These are phyloP conservation scores for Channa maculata DNA, from an alignment of 2,113 vertebrate species.

Conservation along the genomic window DNA sequence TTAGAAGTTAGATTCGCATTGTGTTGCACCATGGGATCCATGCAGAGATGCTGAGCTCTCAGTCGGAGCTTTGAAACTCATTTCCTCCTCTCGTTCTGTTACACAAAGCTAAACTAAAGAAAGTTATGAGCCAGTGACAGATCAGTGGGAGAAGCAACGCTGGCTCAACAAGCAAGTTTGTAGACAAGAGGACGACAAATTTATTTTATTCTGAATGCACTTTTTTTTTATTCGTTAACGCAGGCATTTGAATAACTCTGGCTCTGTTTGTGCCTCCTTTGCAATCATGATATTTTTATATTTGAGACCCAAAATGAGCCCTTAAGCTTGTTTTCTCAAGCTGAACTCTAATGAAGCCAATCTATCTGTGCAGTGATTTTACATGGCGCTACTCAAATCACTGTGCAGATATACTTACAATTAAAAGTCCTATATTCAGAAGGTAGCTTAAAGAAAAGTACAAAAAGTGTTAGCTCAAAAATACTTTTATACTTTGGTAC, in stretches of 20 bases:
- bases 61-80: slow-evolving; percentile 53
- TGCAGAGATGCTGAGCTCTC: slow-evolving; percentile 53
- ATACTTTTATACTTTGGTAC: too few species aligned
- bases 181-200: slow-evolving; percentile 2
- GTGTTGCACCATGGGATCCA: slow-evolving; percentile 73
- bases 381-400: too few species aligned
- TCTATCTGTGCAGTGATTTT: too few species aligned
- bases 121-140: slow-evolving; percentile 70
- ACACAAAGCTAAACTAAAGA: slow-evolving; percentile 67
- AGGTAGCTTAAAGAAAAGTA: too few species aligned
- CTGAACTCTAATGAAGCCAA: too few species aligned
- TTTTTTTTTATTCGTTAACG: neutral
- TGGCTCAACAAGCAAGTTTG: neutral
- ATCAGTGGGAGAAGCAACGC: slow-evolving; percentile 44
- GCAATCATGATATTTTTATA: neutral
- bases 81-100: slow-evolving; percentile 74
- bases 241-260: neutral
- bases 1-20: slow-evolving; percentile 78
- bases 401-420: too few species aligned
- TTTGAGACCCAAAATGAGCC: neutral
- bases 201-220: neutral
- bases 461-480: too few species aligned
- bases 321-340: too few species aligned
- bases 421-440: too few species aligned
- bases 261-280: neutral